Percentiles rank a stretch among this genome's conserved stretches.
Evolutionary conservation across 2,888 invertebrate genomes (phyloP).

Genomic region (Eupithecia vulgata): DNA sequence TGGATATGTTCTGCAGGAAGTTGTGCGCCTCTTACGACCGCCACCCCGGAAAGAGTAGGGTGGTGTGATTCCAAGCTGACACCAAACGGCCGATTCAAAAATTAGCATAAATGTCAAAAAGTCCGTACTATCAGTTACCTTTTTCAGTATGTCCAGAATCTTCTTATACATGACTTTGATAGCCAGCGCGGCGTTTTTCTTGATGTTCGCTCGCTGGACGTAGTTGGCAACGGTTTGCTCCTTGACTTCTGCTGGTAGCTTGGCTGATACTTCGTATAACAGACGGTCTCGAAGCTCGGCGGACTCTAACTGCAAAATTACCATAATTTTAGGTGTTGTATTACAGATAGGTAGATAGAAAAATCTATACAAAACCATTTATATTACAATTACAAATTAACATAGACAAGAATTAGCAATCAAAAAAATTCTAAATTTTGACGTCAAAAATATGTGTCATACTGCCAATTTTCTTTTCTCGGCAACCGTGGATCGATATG

Average conservation of each 20-base stretch:
- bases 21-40: no score
- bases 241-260: slow-evolving; percentile 78
- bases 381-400: no score
- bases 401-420: no score
- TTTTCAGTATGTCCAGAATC: slow-evolving; percentile 85
- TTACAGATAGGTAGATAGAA: background rate
- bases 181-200: slow-evolving; percentile 86
- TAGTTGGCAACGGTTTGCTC: slow-evolving; percentile 85
- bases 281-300: slow-evolving; percentile 82
- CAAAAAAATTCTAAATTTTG: no score
- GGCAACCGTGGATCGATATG: no score
- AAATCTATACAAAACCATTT: no score
- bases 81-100: background rate
- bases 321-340: background rate
- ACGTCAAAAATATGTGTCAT: no score
- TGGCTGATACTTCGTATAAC: slow-evolving; percentile 76
- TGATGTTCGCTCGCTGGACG: slow-evolving; percentile 85
- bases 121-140: slow-evolving; percentile 64
- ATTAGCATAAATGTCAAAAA: background rate
- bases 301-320: slow-evolving; percentile 61
- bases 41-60: no score
- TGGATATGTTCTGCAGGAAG: no score
- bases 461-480: no score
- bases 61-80: background rate
- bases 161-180: slow-evolving; percentile 85